Evolutionary conservation across 2,113 vertebrate genomes (phyloP), one percentile per base, ranked within the genome.

Genomic region (Sapayoa aenigma): DNA sequence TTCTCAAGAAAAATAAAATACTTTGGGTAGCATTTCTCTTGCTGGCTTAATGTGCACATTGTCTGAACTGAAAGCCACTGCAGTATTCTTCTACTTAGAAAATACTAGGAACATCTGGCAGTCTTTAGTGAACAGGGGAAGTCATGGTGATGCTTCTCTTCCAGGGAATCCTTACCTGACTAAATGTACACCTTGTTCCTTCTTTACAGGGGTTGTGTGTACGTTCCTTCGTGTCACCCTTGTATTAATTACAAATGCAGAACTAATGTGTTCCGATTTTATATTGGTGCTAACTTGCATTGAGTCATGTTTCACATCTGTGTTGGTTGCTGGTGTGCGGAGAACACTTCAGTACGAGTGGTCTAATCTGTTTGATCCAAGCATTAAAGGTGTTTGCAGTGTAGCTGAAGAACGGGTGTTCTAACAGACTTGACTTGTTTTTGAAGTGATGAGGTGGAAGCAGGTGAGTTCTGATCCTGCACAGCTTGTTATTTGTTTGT

Each of bases 311-410:
- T 79, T 84, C 83, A 65, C 72, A n/a, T 53, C 14, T 47, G 52
- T 80, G 47, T 68, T 84, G 96, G 75, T 81, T 78, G 72, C 85
- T 89, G 41, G 62, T 90, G 74, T 94, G 76, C 68, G 86, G 82
- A n/a, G 16, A 71, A n/a, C 16, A 33, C 76, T 46, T 84, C 14
- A 53, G 9, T 27, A 2, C 11, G 63, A 52, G 6, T 23, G 67
- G 63, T 72, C 50, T 85, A 30, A 21, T 82, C 6, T 30, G 39
- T 55, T 84, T 66, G 46, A 39, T 39, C 60, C 14, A 73, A 87
- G 81, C 27, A 52, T 73, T 94, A 44, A 56, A 89, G 50, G 39
- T 46, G 44, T 41, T 60, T 72, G 65, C 60, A 49, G 55, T 12
- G 5, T 33, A n/a, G 90, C 85, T 93, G 90, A 95, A 5, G 1